Percentiles rank a stretch among this genome's conserved stretches.
These are phyloP conservation scores for Troides helena DNA, from an alignment of 2,888 invertebrate genomes.

Conservation along the genomic window DNA sequence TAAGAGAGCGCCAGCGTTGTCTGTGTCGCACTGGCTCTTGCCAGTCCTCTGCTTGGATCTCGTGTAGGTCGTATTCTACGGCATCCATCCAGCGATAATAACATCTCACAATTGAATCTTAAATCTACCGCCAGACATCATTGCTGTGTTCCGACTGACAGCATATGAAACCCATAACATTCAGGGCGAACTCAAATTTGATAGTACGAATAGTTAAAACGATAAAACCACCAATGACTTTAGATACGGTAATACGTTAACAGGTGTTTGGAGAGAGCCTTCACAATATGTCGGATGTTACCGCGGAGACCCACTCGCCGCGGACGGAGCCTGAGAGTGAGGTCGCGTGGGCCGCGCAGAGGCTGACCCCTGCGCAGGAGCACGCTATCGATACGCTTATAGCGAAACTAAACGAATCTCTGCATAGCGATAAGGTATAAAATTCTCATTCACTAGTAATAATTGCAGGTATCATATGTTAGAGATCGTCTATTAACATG, in stretches of 20 bases:
- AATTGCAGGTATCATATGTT: no score
- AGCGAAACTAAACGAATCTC: constrained; percentile 61
- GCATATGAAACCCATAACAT: background rate
- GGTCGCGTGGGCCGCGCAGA: constrained; percentile 44
- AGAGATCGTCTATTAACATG: no score
- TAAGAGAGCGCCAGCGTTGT: no score
- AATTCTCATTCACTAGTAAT: background rate
- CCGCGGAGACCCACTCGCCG: constrained; percentile 28
- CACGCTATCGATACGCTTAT: constrained; percentile 74
- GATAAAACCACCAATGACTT: no score
- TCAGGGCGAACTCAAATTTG: background rate
- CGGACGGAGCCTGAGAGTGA: constrained; percentile 32
- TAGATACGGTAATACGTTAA: constrained; percentile 38
- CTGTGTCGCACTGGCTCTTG: no score
- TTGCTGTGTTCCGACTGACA: no score
- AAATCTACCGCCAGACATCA: no score
- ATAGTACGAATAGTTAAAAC: no score
- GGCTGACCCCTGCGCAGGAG: constrained; percentile 70
- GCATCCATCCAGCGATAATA: no score
- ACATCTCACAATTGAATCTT: no score
- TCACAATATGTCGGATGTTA: constrained; percentile 34
- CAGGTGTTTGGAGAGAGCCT: constrained; percentile 65
- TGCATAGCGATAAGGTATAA: constrained; percentile 68
- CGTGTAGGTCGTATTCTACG: no score
- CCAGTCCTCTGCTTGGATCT: no score